These are phyloP conservation scores for Xyliphius kryptos DNA, from an alignment of 2,113 vertebrate species.

Conservation along the genomic window DNA sequence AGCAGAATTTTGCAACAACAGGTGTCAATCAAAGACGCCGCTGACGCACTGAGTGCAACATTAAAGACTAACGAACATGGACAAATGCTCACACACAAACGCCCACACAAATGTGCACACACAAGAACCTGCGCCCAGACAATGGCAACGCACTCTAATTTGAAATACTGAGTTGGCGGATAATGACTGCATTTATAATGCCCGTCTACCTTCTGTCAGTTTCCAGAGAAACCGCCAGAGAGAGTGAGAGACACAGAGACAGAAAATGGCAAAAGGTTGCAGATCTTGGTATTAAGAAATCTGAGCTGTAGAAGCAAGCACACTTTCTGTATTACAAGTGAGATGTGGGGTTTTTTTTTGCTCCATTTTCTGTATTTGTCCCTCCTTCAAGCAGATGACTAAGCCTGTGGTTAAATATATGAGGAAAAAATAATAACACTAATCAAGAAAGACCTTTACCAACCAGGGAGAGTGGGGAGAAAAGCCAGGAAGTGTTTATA, in stretches of 20 bases:
- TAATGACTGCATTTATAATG: slow-evolving; percentile 27
- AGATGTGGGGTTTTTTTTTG: not conserved
- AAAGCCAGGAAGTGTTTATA: slow-evolving; percentile 1
- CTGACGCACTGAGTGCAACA: not conserved
- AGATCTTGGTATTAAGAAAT: not conserved
- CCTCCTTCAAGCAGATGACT: slow-evolving; percentile 28
- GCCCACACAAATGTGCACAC: too few relatives aligned
- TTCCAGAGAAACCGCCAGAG: too few relatives aligned
- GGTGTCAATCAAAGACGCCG: slow-evolving; percentile 18
- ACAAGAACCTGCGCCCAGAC: slow-evolving; percentile 34
- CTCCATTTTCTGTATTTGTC: slow-evolving; percentile 23
- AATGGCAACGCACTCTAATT: slow-evolving; percentile 43
- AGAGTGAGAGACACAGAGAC: too few relatives aligned
- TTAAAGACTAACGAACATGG: slow-evolving; percentile 16
- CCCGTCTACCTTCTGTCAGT: slow-evolving; percentile 28
- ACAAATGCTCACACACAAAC: too few relatives aligned
- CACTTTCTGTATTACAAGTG: slow-evolving; percentile 1
- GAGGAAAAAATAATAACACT: slow-evolving; percentile 49
- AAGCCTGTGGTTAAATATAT: slow-evolving; percentile 37
- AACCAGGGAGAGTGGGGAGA: slow-evolving; percentile 21
- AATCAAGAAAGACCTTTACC: slow-evolving; percentile 55
- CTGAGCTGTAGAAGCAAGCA: not conserved
- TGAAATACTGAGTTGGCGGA: slow-evolving; percentile 43
- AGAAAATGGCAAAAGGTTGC: not conserved
- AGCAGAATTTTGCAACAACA: not conserved